Base-by-base conservation (phyloP, 2,113 vertebrate genomes). In the Symphodus melops region DNA sequence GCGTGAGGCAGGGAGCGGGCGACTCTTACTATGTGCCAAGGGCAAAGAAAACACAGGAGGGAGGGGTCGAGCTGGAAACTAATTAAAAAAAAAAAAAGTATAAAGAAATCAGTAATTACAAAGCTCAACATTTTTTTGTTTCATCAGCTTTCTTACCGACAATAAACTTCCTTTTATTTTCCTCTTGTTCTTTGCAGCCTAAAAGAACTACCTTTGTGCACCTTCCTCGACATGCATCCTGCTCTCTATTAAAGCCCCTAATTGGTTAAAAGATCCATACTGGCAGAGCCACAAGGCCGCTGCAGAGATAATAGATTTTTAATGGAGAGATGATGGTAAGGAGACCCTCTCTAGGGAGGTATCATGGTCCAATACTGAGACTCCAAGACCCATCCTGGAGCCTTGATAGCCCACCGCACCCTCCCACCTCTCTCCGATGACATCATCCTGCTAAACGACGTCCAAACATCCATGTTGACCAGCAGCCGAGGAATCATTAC, bases 231-330 rank as follows among this genome's bases (percentile, higher is more conserved):
- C 70, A 73, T 69, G 73, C 77, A 75, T 70, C 51, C 70, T 71
- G 63, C 70, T 79, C 76, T 80, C 85, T 75, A 90, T 88, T 88
- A 77, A 80, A 85, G 86, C 56, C 61, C 81, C 63, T 90, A 89
- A 94, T 92, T 88, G 86, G 91, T 91, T 86, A 91, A 90, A 88
- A 82, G 79, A 92, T 89, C 89, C 79, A 92, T 89, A 91, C 72
- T 86, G 68, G 83, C 89, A 88, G 81, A 83, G 88, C 84, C 82
- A 84, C 87, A 88, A 89, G 73, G 75, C 91, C 76, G 75, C 86
- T 85, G 79, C 78, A 90, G 79, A 77, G 84, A 89, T 95, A 93
- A 95, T 88, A 88, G 92, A 92, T 93, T 92, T 94, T 90, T 92
- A 93, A 93, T 93, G 88, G 89, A 88, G 75, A 75, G 42, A 89